Conservation (phyloP, 2,797 vertebrate species). For the Periparus ater region DNA sequence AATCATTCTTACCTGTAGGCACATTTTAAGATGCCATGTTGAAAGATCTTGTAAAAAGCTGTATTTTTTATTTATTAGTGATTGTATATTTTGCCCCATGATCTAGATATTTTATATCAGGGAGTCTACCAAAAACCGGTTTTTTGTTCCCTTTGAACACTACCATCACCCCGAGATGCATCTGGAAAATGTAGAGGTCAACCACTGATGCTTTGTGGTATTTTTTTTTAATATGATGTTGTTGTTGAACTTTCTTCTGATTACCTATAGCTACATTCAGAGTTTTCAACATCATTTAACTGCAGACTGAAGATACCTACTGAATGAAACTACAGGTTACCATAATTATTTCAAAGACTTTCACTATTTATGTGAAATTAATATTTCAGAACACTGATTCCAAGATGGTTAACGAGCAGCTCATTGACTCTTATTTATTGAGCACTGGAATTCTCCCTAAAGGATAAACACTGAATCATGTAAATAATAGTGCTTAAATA, state of each 20-base stretch:
- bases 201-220: neutral
- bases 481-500: conserved; percentile 69
- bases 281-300: conserved; percentile 26
- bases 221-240: conserved; percentile 22
- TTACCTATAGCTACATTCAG: conserved; percentile 26
- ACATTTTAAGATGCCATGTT: conserved; percentile 66
- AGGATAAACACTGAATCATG: conserved; percentile 67
- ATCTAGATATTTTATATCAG: conserved; percentile 43
- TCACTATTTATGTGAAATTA: conserved; percentile 53
- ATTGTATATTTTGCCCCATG: conserved; percentile 51
- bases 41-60: conserved; percentile 57
- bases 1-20: neutral
- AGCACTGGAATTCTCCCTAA: conserved; percentile 67
- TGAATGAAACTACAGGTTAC: conserved; percentile 46
- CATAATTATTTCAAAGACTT: conserved; percentile 62
- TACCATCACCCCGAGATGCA: neutral
- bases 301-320: conserved; percentile 2
- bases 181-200: conserved; percentile 21
- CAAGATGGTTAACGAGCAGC: conserved; percentile 50
- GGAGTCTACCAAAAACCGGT: neutral
- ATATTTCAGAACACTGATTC: conserved; percentile 52
- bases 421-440: conserved; percentile 66
- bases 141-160: conserved; percentile 16
- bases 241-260: conserved; percentile 41
- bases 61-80: conserved; percentile 54